Percentiles rank a stretch among this genome's conserved stretches.
These are phyloP conservation scores for Geotrupes spiniger DNA, from an alignment of 2,888 invertebrate species.

Conservation along the genomic window DNA sequence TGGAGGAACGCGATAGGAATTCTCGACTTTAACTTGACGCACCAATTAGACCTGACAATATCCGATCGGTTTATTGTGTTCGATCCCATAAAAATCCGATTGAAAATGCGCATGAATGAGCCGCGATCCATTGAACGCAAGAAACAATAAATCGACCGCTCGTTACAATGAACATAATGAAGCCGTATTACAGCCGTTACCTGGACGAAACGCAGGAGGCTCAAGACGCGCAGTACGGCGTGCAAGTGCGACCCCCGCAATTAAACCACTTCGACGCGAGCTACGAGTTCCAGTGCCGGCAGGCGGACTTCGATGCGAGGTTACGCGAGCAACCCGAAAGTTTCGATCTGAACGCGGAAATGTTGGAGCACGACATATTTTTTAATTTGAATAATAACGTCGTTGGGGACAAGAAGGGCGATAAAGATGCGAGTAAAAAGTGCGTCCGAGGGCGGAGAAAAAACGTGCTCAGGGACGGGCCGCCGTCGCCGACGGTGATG, in stretches of 20 bases:
- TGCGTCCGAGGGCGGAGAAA: slow-evolving; percentile 29
- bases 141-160: no score
- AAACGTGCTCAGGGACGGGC: slow-evolving; percentile 34
- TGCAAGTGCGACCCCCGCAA: slow-evolving; percentile 14
- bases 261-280: slow-evolving; percentile 7
- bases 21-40: no score
- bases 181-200: slow-evolving; percentile 37
- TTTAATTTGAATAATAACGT: no score
- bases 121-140: no score
- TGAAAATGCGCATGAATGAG: no score
- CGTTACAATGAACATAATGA: slow-evolving; percentile 43
- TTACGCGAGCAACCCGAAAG: slow-evolving; percentile 29
- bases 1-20: no score
- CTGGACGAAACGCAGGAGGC: slow-evolving; percentile 24
- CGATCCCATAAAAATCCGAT: no score
- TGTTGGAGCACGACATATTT: no score
- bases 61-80: no score
- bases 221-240: slow-evolving; percentile 21
- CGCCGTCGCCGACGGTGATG: slow-evolving; percentile 51
- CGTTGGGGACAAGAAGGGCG: neutral
- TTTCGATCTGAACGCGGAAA: slow-evolving; percentile 34
- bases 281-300: slow-evolving; percentile 1
- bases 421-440: neutral
- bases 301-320: slow-evolving; percentile 14
- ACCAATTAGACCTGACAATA: no score